Percentiles rank a stretch among this genome's conserved stretches.
Conservation (phyloP, 2,888 invertebrate species). For the Torymus auratus region DNA sequence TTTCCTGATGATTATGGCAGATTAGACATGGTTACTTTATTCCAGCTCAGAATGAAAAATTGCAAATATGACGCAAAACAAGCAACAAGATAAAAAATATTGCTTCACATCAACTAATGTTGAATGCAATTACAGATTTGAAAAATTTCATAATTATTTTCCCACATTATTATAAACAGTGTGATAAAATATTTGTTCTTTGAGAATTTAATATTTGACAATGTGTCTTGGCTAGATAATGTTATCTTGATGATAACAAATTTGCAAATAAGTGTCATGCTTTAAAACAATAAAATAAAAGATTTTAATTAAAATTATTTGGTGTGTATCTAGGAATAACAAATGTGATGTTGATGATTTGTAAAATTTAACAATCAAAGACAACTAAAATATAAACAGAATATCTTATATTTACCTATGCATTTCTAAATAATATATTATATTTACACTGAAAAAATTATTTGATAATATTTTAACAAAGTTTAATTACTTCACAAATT, state of each 20-base stretch:
- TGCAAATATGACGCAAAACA: slow-evolving; percentile 50
- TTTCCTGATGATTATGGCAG: slow-evolving; percentile 26
- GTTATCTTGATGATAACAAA: slow-evolving; percentile 44
- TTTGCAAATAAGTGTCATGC: slow-evolving; percentile 23
- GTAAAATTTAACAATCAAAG: slow-evolving; percentile 23
- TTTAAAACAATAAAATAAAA: slow-evolving; percentile 22
- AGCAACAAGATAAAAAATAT: slow-evolving; percentile 35
- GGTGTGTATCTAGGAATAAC: slow-evolving; percentile 36
- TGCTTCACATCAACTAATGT: slow-evolving; percentile 36
- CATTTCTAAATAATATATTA: not conserved
- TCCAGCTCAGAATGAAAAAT: slow-evolving; percentile 38
- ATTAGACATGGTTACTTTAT: slow-evolving; percentile 28
- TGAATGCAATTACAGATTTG: slow-evolving; percentile 39
- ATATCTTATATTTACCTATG: not conserved
- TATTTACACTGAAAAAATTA: slow-evolving; percentile 18
- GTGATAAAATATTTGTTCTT: slow-evolving; percentile 40
- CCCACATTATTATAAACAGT: slow-evolving; percentile 22
- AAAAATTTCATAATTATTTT: slow-evolving; percentile 27
- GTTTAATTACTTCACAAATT: too few relatives aligned
- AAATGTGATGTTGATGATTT: slow-evolving; percentile 37
- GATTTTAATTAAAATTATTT: slow-evolving; percentile 26
- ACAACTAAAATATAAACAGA: slow-evolving; percentile 12
- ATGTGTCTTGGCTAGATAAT: slow-evolving; percentile 35
- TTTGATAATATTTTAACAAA: not conserved
- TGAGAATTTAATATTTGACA: slow-evolving; percentile 32